phyloP scores from a whole-genome alignment of 2,888 invertebrate species.

The Eristalinus sepulchralis region DNA sequence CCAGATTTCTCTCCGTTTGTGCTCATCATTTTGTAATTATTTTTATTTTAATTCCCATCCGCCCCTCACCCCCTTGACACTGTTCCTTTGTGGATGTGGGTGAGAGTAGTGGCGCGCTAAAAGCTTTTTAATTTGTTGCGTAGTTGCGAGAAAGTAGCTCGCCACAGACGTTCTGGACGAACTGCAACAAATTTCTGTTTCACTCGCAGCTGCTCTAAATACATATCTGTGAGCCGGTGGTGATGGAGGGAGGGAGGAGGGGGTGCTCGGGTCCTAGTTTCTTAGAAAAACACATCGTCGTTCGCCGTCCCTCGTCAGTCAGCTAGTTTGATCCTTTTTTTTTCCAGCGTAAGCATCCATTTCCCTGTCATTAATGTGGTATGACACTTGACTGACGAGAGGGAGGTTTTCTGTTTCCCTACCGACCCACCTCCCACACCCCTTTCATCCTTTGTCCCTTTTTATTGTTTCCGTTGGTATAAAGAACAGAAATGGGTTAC shows the following conservation, averaged over 20 bases:
- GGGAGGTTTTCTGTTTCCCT: neutral
- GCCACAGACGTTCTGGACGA: slow-evolving; percentile 43
- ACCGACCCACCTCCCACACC: neutral
- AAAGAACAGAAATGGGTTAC: slow-evolving; percentile 57
- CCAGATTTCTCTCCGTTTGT: slow-evolving; percentile 42
- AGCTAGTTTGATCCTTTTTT: slow-evolving; percentile 40
- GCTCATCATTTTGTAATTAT: slow-evolving; percentile 59
- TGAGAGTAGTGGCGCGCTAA: slow-evolving; percentile 40
- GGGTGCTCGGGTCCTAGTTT: neutral
- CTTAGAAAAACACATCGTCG: neutral
- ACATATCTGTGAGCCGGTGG: neutral
- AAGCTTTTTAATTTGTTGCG: slow-evolving; percentile 69
- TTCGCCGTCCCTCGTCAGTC: neutral
- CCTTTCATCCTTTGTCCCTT: slow-evolving; percentile 7
- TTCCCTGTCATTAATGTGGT: slow-evolving; percentile 68
- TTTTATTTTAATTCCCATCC: slow-evolving; percentile 23
- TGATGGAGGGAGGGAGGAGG: neutral
- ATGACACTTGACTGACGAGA: slow-evolving; percentile 67
- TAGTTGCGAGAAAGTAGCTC: slow-evolving; percentile 33
- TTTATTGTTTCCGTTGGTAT: slow-evolving; percentile 46
- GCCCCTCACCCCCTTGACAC: neutral
- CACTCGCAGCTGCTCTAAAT: slow-evolving; percentile 4
- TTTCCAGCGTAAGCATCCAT: slow-evolving; percentile 40
- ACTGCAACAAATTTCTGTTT: slow-evolving; percentile 27
- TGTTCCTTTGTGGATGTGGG: slow-evolving; percentile 11